A percentile compares a stretch with the other conserved stretches of the same genome.
Evolutionary conservation across 2,888 invertebrate species (phyloP).

Genomic region (Saturnia pavonia): DNA sequence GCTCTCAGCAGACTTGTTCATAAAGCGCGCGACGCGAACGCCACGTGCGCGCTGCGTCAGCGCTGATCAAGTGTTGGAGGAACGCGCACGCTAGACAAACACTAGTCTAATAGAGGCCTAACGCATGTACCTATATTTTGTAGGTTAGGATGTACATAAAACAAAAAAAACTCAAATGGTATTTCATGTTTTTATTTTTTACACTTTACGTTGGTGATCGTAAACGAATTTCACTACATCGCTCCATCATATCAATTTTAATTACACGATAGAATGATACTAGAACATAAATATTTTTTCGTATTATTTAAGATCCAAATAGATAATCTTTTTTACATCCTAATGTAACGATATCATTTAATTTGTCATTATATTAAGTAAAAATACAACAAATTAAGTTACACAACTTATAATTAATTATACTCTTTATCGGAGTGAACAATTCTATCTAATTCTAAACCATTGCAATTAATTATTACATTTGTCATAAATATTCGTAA

Average conservation of each 20-base stretch:
- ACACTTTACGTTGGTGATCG: slow-evolving; percentile 79
- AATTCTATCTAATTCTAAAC: slow-evolving; percentile 73
- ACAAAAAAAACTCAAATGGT: slow-evolving; percentile 68
- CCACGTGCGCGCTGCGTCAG: too few species aligned
- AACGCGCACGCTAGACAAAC: too few species aligned
- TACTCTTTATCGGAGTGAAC: slow-evolving; percentile 74
- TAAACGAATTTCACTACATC: slow-evolving; percentile 81
- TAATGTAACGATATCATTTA: slow-evolving; percentile 81
- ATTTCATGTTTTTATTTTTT: slow-evolving; percentile 79
- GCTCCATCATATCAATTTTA: slow-evolving; percentile 70
- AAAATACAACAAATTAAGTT: slow-evolving; percentile 80
- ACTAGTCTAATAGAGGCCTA: too few species aligned
- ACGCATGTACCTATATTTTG: not conserved
- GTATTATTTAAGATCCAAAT: slow-evolving; percentile 81
- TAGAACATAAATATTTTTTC: slow-evolving; percentile 82
- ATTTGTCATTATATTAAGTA: slow-evolving; percentile 76
- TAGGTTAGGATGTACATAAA: not conserved
- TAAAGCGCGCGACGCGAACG: too few species aligned
- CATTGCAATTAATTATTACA: slow-evolving; percentile 62
- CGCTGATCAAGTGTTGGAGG: too few species aligned
- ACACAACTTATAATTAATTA: slow-evolving; percentile 75
- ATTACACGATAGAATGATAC: slow-evolving; percentile 79
- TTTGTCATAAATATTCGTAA: slow-evolving; percentile 72
- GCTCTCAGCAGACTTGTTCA: too few species aligned
- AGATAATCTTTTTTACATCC: slow-evolving; percentile 82